These are phyloP conservation scores for Pelagia noctiluca DNA, from an alignment of 30 jellyfish, hydroid and myxozoan species.

Conservation along the genomic window DNA sequence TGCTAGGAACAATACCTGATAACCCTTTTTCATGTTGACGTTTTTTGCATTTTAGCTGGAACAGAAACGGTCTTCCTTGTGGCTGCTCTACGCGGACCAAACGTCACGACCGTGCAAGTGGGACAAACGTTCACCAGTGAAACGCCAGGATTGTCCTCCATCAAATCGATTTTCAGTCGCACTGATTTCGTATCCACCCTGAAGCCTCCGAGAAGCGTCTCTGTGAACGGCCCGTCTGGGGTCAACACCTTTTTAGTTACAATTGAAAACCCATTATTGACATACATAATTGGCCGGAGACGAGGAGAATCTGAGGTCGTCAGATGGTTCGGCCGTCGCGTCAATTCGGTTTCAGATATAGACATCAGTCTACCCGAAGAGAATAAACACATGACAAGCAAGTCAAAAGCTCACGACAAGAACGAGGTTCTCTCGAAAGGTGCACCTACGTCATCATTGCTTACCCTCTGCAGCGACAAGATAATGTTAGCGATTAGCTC, in stretches of 20 bases:
- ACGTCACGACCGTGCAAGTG: conserved; percentile 49
- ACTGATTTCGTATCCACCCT: neutral
- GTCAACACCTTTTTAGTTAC: conserved; percentile 4
- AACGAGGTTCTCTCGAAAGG: conserved; percentile 34
- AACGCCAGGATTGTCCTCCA: conserved; percentile 32
- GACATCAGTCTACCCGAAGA: conserved; percentile 46
- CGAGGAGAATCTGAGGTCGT: conserved; percentile 81
- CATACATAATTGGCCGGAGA: conserved; percentile 71
- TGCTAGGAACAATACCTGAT: too few species aligned
- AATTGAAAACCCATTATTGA: conserved; percentile 50
- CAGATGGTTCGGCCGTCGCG: conserved; percentile 72
- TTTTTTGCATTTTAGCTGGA: conserved; percentile 43
- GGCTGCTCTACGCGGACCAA: conserved; percentile 71
- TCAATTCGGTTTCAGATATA: conserved; percentile 20
- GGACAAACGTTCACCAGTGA: conserved; percentile 48
- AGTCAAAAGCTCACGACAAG: neutral
- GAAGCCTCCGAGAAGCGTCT: conserved; percentile 4
- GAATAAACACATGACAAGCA: neutral
- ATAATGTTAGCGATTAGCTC: conserved; percentile 48
- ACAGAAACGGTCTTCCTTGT: conserved; percentile 50
- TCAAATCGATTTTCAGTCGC: conserved; percentile 39
- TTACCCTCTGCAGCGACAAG: conserved; percentile 24
- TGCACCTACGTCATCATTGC: conserved; percentile 42
- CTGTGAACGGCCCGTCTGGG: neutral
- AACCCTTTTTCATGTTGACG: too few species aligned